A percentile compares a stretch with the other conserved stretches of the same genome.
Evolutionary conservation across 2,797 vertebrate genomes (phyloP).

Genomic region (Esox lucius): DNA sequence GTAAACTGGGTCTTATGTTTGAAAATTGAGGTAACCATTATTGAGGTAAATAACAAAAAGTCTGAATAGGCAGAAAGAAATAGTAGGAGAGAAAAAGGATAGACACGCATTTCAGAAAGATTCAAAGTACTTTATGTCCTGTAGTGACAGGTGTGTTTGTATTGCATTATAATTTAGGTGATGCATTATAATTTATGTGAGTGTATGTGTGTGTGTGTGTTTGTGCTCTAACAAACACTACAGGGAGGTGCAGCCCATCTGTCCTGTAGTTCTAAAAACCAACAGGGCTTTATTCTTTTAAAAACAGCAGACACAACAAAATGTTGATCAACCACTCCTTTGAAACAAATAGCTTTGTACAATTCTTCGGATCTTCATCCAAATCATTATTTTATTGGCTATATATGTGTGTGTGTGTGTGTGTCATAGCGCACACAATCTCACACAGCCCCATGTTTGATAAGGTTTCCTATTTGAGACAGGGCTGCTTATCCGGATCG

Average conservation of each 20-base stretch:
- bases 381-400: not conserved
- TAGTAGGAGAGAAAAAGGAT: conserved; percentile 19
- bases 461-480: conserved; percentile 9
- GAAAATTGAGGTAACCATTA: too few species aligned
- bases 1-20: too few species aligned
- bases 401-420: not conserved
- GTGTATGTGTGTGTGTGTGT: not conserved
- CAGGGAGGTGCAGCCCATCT: not conserved
- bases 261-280: too few species aligned
- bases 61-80: conserved; percentile 6
- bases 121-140: not conserved
- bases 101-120: not conserved
- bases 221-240: not conserved
- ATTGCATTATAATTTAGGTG: not conserved
- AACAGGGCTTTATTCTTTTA: too few species aligned
- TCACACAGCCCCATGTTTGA: not conserved
- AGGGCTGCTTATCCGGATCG: conserved; percentile 39
- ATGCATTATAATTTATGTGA: not conserved
- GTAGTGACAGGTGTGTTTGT: not conserved
- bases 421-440: not conserved
- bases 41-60: conserved; percentile 22
- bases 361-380: not conserved
- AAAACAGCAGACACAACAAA: too few species aligned
- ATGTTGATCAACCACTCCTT: not conserved
- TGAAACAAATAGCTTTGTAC: conserved; percentile 3